A percentile compares a stretch with the other conserved stretches of the same genome.
Evolutionary conservation across 2,113 vertebrate species (phyloP).

Genomic region (Pitta sordida): DNA sequence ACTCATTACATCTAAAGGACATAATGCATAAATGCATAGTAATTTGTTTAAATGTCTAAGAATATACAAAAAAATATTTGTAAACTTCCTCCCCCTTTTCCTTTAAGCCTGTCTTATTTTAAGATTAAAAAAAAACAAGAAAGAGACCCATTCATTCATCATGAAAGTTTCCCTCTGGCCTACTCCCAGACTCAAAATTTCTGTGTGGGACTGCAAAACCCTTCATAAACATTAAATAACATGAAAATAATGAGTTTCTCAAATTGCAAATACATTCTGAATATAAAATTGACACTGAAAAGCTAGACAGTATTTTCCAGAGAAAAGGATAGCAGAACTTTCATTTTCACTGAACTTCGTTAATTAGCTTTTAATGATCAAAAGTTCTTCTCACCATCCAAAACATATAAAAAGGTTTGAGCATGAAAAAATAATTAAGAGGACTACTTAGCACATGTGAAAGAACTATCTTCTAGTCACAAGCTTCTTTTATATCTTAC

Average conservation of each 20-base stretch:
- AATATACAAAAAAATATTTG: neutral
- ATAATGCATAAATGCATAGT: neutral
- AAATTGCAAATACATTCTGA: neutral
- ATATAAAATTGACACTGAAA: neutral
- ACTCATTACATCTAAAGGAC: neutral
- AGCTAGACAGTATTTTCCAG: neutral
- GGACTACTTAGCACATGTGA: neutral
- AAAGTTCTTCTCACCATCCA: neutral
- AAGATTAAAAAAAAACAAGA: neutral
- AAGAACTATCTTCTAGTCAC: neutral
- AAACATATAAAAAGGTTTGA: neutral
- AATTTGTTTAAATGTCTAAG: neutral
- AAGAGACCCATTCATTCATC: neutral
- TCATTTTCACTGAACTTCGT: neutral
- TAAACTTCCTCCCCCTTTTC: neutral
- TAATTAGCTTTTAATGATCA: neutral
- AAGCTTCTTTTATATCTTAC: neutral
- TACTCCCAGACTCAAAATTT: neutral
- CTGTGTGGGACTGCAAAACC: neutral
- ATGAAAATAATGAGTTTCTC: neutral
- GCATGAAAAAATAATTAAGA: neutral
- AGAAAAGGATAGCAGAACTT: neutral
- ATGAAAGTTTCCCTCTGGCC: neutral
- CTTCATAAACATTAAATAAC: neutral
- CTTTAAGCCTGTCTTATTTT: neutral